phyloP scores from a whole-genome alignment of 2,888 invertebrate genomes.

The Osedax frankpressi region DNA sequence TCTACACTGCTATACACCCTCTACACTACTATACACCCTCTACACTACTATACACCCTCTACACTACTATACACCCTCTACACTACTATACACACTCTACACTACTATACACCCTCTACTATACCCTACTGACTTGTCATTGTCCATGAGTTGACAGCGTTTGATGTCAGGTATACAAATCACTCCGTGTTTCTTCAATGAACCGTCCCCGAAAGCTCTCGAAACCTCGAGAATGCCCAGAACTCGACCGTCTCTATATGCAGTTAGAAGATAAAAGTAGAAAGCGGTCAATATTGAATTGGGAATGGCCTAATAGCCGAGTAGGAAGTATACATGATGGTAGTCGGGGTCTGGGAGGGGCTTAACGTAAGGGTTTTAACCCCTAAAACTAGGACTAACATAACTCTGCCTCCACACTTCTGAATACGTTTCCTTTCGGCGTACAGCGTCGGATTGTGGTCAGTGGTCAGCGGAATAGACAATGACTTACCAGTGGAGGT shows the following conservation, averaged over 20 bases:
- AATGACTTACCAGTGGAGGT: slow-evolving; percentile 32
- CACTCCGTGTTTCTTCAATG: slow-evolving; percentile 50
- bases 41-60: no score
- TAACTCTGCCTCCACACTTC: slow-evolving; percentile 49
- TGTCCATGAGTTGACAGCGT: slow-evolving; percentile 46
- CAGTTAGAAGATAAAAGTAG: not conserved
- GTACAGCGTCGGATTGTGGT: slow-evolving; percentile 49
- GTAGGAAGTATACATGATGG: not conserved
- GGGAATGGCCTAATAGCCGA: no score
- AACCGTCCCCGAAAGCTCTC: slow-evolving; percentile 50
- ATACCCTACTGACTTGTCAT: slow-evolving; percentile 48
- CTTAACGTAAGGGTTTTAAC: not conserved
- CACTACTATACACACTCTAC: no score
- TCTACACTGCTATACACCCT: no score
- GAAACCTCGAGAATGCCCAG: slow-evolving; percentile 49
- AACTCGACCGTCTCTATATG: slow-evolving; percentile 40
- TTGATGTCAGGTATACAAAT: slow-evolving; percentile 49
- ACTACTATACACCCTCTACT: no score
- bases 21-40: no score
- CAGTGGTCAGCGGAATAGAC: slow-evolving; percentile 46
- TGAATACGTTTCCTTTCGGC: slow-evolving; percentile 50
- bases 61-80: no score
- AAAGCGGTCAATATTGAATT: no score
- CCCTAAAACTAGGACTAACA: slow-evolving; percentile 33
- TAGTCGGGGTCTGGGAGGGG: not conserved